Evolutionary conservation across 2,113 vertebrate genomes (phyloP).

Genomic region (Myodes glareolus): DNA sequence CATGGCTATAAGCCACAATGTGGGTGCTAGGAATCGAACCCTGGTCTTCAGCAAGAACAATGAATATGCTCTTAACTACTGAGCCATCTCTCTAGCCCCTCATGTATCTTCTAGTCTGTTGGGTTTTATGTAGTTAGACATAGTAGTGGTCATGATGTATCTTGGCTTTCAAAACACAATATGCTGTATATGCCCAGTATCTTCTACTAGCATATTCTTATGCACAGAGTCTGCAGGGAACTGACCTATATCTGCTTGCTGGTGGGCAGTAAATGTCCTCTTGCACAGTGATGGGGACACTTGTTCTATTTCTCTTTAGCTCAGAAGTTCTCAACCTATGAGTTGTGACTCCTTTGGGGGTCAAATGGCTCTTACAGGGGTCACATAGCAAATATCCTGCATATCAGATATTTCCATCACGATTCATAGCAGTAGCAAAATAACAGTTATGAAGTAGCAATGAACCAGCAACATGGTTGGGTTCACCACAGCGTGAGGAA

Average conservation of each 20-base stretch:
- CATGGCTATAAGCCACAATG: not conserved
- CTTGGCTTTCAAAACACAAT: slow-evolving; percentile 18
- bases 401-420: not conserved
- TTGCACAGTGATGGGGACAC: not conserved
- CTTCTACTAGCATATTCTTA: not conserved
- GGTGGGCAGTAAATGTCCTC: not conserved
- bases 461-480: not conserved
- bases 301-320: slow-evolving; percentile 22
- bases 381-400: not conserved
- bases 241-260: not conserved
- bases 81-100: not conserved
- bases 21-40: not conserved
- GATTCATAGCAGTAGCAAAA: not conserved
- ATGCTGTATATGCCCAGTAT: not conserved
- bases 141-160: not conserved
- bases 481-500: not conserved
- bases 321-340: not conserved
- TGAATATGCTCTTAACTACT: not conserved
- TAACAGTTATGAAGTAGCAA: not conserved
- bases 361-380: not conserved
- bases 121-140: not conserved
- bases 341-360: not conserved
- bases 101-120: not conserved
- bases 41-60: not conserved
- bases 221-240: not conserved